Evolutionary conservation across 92 coral and sea anemone species (phyloP), one percentile per base, ranked within the genome.

Genomic region (Actinernus sp.): DNA sequence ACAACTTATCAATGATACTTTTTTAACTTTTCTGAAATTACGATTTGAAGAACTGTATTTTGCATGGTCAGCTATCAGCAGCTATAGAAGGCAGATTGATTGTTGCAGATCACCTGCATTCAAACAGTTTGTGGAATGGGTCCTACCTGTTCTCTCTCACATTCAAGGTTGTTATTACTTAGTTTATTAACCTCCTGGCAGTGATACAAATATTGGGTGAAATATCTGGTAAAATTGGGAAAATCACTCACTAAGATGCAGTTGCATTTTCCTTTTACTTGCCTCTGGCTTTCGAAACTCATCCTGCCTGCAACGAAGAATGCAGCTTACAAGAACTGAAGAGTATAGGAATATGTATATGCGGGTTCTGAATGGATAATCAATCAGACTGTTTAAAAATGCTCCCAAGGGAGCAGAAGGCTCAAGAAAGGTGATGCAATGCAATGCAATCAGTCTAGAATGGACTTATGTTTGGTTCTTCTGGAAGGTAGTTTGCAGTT

Each of bases 251-350:
- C 45, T 27, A 48, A 48, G 72, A 59, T 65, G 47, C 71, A 63
- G 55, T 63, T 47, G 71, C 60, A n/a, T 65, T 48, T 65, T 48
- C 36, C 26, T 58, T 25, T 58, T 20, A 36, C 53, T 62, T 62
- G 26, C 47, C 21, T 31, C 9, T 44, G 69, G 69, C 19, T 43
- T 32, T 5, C 48, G 70, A 65, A 65, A n/a, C 72, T 65, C 36
- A 48, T 48, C 39, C 40, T 36, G 21, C 58, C 32, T 31, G 26
- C 48, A 20, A 49, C 72, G 50, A 65, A 59, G 50, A 34, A 39
- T 0, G 36, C 31, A 32, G 23, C 72, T 26, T 18, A 24, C 31
- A 51, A 29, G 48, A 58, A 58, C 64, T 58, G 64, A 21, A 43
- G 55, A 65, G 33, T 49, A 32, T 59, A 44, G 8, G 23, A 32